A percentile compares a stretch with the other conserved stretches of the same genome.
Evolutionary conservation across 2,888 invertebrate genomes (phyloP).

Genomic region (Amiota minor): DNA sequence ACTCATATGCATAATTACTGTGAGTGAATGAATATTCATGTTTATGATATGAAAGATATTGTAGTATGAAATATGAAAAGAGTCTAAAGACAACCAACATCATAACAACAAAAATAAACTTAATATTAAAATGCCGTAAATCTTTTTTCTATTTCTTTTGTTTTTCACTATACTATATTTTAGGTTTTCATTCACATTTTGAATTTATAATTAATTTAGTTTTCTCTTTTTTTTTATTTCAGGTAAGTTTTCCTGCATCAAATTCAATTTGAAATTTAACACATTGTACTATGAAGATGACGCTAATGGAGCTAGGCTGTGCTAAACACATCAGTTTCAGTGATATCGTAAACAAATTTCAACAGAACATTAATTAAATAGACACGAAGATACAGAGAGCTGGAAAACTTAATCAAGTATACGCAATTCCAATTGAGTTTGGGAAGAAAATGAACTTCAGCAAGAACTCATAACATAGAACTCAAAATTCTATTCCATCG

Average conservation of each 20-base stretch:
- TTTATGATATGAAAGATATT: background rate
- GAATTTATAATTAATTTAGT: conserved; percentile 8
- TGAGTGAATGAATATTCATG: background rate
- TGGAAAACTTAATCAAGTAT: background rate
- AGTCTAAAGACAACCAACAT: conserved; percentile 1
- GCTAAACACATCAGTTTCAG: too few species aligned
- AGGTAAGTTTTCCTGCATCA: conserved; percentile 2
- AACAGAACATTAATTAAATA: too few species aligned
- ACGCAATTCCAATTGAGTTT: background rate
- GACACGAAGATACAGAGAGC: too few species aligned
- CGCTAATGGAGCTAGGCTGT: too few species aligned
- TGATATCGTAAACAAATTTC: too few species aligned
- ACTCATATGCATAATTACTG: background rate
- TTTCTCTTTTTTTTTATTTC: background rate
- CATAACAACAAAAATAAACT: conserved; percentile 11
- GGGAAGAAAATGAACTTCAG: too few species aligned
- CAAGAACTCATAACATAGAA: too few species aligned
- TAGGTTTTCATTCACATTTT: too few species aligned
- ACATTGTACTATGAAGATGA: background rate
- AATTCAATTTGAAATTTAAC: background rate
- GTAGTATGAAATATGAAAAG: background rate
- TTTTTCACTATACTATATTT: too few species aligned
- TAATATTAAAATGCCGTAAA: conserved; percentile 20
- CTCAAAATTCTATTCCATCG: too few species aligned
- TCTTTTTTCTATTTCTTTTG: background rate